These are phyloP conservation scores for Alexandromys fortis DNA, from an alignment of 2,113 vertebrate species.

Conservation along the genomic window DNA sequence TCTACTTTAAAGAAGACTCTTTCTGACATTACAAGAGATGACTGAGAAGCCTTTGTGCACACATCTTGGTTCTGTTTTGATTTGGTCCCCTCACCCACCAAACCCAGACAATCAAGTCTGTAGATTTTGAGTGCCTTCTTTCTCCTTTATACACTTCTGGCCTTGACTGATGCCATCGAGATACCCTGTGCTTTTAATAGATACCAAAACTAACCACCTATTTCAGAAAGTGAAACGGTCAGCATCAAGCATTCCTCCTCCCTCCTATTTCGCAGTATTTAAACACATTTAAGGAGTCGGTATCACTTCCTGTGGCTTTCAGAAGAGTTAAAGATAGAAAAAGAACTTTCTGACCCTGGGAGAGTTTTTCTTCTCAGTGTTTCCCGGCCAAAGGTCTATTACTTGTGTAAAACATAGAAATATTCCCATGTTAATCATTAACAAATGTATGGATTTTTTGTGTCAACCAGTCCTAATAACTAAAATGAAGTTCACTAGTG, in stretches of 20 bases:
- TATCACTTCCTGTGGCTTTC: slow-evolving; percentile 52
- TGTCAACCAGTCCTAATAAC: slow-evolving; percentile 8
- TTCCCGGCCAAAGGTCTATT: background rate
- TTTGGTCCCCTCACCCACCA: background rate
- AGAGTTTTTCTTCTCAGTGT: background rate
- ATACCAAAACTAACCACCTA: background rate
- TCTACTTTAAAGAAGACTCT: background rate
- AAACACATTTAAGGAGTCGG: background rate
- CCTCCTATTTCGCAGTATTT: background rate
- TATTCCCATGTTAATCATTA: background rate
- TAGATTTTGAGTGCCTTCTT: background rate
- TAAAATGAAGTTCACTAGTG: background rate
- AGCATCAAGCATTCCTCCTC: background rate
- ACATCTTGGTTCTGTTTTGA: background rate
- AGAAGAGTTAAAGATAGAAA: slow-evolving; percentile 52
- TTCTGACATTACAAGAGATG: background rate
- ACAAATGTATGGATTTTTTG: background rate
- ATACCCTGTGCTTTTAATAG: background rate
- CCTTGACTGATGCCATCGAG: background rate
- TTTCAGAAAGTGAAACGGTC: background rate
- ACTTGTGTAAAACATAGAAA: background rate
- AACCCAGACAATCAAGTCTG: background rate
- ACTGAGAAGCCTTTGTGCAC: background rate
- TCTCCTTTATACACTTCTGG: background rate
- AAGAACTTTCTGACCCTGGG: background rate